Evolutionary conservation across 2,888 invertebrate species (phyloP).

Genomic region (Trissolcus japonicus): DNA sequence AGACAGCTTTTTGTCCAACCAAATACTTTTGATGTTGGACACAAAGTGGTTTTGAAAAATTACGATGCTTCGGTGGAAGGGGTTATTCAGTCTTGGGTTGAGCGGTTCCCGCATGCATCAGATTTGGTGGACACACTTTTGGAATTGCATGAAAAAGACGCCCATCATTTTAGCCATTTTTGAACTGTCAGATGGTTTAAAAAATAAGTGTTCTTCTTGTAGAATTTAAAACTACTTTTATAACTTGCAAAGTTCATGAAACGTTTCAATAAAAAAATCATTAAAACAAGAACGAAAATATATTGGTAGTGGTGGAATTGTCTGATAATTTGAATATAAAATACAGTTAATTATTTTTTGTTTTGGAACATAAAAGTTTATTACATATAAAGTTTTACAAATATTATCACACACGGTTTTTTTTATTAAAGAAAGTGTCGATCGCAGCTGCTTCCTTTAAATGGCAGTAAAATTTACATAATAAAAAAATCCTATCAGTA

Average conservation of each 20-base stretch:
- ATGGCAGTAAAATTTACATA: constrained; percentile 68
- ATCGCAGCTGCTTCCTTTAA: constrained; percentile 68
- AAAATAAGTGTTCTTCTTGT: too few species aligned
- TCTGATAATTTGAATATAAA: too few species aligned
- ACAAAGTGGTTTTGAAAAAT: constrained; percentile 80
- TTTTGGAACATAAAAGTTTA: constrained; percentile 72
- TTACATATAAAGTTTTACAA: constrained; percentile 75
- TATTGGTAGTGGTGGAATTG: too few species aligned
- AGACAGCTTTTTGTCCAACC: constrained; percentile 39
- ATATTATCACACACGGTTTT: constrained; percentile 74
- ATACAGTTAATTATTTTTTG: background rate
- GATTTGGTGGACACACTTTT: constrained; percentile 80
- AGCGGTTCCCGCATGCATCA: constrained; percentile 82
- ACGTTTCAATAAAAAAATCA: too few species aligned
- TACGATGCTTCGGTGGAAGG: constrained; percentile 88
- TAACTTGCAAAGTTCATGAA: too few species aligned
- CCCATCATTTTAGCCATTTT: constrained; percentile 16
- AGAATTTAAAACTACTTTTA: too few species aligned
- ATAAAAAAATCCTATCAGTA: constrained; percentile 68
- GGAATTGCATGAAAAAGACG: constrained; percentile 80
- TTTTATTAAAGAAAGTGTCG: constrained; percentile 64
- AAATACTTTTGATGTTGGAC: constrained; percentile 25
- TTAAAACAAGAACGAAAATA: too few species aligned
- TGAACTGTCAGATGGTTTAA: too few species aligned
- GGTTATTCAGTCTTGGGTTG: constrained; percentile 88